Evolutionary conservation across 2,113 vertebrate species (phyloP).

Genomic region (Rhagologus leucostigma): DNA sequence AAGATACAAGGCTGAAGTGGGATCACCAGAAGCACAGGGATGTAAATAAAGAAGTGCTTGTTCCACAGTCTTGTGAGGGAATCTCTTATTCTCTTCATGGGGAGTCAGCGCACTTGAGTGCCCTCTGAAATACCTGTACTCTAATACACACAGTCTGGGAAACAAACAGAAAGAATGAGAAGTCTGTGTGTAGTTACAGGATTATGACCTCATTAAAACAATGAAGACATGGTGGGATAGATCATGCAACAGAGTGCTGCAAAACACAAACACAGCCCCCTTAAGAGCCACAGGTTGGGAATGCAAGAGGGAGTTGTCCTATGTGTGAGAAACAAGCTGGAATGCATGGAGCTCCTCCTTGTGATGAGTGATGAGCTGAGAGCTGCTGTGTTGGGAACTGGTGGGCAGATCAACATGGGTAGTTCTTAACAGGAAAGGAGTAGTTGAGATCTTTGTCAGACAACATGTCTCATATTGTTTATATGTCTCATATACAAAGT

Average conservation of each 20-base stretch:
- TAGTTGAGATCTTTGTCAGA: neutral
- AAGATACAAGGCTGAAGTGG: neutral
- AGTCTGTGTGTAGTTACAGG: neutral
- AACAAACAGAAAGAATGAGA: neutral
- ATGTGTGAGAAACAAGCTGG: neutral
- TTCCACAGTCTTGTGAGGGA: neutral
- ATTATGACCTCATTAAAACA: neutral
- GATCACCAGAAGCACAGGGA: neutral
- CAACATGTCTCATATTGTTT: too few species aligned
- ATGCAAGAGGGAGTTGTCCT: neutral
- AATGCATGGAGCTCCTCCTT: neutral
- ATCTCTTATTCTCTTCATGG: neutral
- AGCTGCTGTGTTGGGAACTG: neutral
- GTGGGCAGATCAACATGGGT: neutral
- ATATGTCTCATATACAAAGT: too few species aligned
- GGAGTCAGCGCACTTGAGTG: neutral
- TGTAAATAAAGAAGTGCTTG: neutral
- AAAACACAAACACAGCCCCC: neutral
- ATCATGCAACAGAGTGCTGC: neutral
- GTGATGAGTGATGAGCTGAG: neutral
- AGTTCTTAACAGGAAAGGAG: neutral
- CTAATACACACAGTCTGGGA: neutral
- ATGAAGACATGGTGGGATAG: fast-evolving
- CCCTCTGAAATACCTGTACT: neutral
- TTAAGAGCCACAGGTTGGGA: neutral